These are phyloP conservation scores for Cyprinodon variegatus DNA, from an alignment of 2,113 vertebrate species.

Conservation along the genomic window DNA sequence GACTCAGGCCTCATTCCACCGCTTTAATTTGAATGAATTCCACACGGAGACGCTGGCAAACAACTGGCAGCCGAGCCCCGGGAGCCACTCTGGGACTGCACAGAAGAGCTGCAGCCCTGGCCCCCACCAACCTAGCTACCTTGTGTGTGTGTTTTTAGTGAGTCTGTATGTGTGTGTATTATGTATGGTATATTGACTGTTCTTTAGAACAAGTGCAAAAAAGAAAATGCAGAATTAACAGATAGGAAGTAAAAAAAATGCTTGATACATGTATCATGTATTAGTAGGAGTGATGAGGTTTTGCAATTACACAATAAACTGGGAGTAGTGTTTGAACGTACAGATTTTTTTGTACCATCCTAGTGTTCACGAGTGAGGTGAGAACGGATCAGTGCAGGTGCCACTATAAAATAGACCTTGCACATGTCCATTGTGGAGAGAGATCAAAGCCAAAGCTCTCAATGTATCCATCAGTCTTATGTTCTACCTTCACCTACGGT, in stretches of 20 bases:
- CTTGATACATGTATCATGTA: constrained; percentile 35
- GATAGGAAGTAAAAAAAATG: constrained; percentile 34
- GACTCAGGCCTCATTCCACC: constrained; percentile 98
- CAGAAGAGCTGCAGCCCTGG: constrained; percentile 87
- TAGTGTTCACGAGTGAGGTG: too few species aligned
- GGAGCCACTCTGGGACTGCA: constrained; percentile 93
- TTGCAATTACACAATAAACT: constrained; percentile 13
- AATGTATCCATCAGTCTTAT: too few species aligned
- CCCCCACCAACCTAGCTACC: constrained; percentile 86
- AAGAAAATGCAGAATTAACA: constrained; percentile 53
- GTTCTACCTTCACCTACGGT: too few species aligned
- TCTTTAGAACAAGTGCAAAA: constrained; percentile 19
- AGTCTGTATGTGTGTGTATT: constrained; percentile 44
- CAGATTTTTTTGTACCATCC: too few species aligned
- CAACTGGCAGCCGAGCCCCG: constrained; percentile 98
- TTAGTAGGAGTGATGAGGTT: constrained; percentile 43
- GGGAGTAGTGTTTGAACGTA: not conserved
- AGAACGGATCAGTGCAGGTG: too few species aligned
- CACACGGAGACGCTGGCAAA: constrained; percentile 98
- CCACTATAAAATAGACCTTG: too few species aligned
- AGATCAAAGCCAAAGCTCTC: too few species aligned
- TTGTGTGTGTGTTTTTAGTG: constrained; percentile 28
- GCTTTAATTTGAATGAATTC: constrained; percentile 99
- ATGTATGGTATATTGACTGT: constrained; percentile 35
- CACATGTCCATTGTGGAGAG: too few species aligned